Evolutionary conservation across 1,140 invertebrate genomes (phyloP), one percentile per base, ranked within the genome.

Genomic region (Planococcus citri): DNA sequence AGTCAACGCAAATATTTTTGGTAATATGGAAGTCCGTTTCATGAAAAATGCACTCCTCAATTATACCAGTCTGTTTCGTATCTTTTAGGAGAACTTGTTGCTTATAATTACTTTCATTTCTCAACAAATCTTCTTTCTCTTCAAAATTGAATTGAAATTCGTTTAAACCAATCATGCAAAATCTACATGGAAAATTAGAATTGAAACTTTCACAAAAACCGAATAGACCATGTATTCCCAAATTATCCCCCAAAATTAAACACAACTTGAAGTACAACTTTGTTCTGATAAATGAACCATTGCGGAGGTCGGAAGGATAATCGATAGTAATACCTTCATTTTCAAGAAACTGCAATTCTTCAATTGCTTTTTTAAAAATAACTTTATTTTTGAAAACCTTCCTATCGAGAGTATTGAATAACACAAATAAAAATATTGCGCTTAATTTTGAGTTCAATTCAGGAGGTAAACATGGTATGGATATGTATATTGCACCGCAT

Each of bases 231-330:
- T 79, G 73, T 3, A 77, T 8, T 22, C 76, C 74, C 51, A 78
- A 72, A 70, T 79, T 79, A 70, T 79, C 77, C 14, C 76, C 77
- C 20, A 74, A 38, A 68, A 78, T 67, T 58, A 76, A 71, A 25
- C 25, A 41, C 64, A 78, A 67, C 70, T 71, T 64, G 71, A 77
- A 76, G 67, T 72, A 73, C 58, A 78, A 70, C 21, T 71, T 58
- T 70, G n/a, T n/a, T n/a, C n/a, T n/a, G n/a, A n/a, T n/a, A n/a
- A n/a, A 27, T 68, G 68, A 22, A 57, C 60, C 68, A 70, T 24
- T 60, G 69, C 60, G 68, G 68, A 61, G 27, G 77, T 21, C 25
- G 17, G 51, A n/a, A n/a, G n/a, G n/a, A n/a, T n/a, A n/a, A n/a
- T n/a, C n/a, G n/a, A n/a, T n/a, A n/a, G n/a, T n/a, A 70, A 79